Percentiles rank a stretch among this genome's conserved stretches.
phyloP scores from a whole-genome alignment of 1,140 invertebrate genomes.

The Aphaenogaster rudis region DNA sequence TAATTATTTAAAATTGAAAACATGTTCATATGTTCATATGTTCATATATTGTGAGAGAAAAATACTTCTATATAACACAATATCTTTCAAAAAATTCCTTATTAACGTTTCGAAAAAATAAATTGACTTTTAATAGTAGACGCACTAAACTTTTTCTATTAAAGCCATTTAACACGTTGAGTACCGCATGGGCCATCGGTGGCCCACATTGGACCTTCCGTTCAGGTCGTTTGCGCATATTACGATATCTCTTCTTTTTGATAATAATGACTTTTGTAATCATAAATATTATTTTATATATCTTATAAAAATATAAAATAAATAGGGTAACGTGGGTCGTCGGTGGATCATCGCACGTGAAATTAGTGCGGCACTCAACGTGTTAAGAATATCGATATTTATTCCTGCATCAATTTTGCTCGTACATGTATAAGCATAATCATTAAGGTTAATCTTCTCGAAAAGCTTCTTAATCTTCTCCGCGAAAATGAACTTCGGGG shows the following conservation, averaged over 20 bases:
- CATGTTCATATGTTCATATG: neutral
- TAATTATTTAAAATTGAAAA: neutral
- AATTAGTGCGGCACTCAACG: too few species aligned
- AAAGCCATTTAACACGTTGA: neutral
- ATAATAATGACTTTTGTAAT: too few species aligned
- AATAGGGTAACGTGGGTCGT: too few species aligned
- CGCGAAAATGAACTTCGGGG: neutral
- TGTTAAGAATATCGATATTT: neutral
- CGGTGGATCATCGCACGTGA: too few species aligned
- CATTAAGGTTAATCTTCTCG: slow-evolving; percentile 31
- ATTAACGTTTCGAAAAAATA: neutral
- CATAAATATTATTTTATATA: too few species aligned
- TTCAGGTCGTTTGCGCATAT: too few species aligned
- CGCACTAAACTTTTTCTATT: neutral
- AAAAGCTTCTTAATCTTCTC: neutral
- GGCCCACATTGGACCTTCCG: too few species aligned
- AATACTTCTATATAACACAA: neutral
- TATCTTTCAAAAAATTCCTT: neutral
- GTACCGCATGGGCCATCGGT: too few species aligned
- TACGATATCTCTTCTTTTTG: too few species aligned
- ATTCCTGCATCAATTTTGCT: neutral
- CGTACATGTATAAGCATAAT: neutral
- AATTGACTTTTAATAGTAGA: neutral
- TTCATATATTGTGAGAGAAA: neutral
- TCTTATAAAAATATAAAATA: too few species aligned